Conservation (phyloP, 2,888 invertebrate species). For the Hyposoter didymator region DNA sequence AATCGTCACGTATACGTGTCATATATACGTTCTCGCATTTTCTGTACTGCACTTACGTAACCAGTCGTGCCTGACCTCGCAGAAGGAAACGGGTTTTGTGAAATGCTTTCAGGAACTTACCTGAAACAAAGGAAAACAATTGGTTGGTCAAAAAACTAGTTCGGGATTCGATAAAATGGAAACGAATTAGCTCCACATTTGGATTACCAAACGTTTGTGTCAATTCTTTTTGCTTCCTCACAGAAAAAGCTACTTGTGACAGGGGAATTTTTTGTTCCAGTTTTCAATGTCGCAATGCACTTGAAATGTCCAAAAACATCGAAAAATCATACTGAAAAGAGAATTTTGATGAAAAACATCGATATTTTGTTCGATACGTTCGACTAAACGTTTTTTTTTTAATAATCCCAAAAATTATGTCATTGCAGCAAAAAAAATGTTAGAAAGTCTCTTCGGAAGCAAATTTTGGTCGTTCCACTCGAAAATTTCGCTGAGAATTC, state of each 20-base stretch:
- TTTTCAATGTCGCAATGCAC: no score
- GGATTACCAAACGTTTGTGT: not conserved
- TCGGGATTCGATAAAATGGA: not conserved
- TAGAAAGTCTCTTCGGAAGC: no score
- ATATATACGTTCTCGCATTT: conserved; percentile 26
- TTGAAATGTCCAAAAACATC: no score
- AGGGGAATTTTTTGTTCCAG: no score
- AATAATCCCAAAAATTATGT: no score
- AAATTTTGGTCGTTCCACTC: no score
- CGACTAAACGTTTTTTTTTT: no score
- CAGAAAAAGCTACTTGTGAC: not conserved
- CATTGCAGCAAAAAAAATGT: no score
- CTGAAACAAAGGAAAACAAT: conserved; percentile 53
- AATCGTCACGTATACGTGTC: conserved; percentile 28
- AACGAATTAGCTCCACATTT: not conserved
- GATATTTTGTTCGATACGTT: no score
- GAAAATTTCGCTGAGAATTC: no score
- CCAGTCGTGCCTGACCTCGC: conserved; percentile 44
- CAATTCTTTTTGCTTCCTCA: not conserved
- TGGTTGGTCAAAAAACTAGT: conserved; percentile 2
- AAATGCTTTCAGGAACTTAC: conserved; percentile 63
- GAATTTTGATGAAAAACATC: no score
- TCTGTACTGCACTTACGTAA: conserved; percentile 62
- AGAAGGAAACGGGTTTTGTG: conserved; percentile 37
- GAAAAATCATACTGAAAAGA: no score